Conservation (phyloP, 2,888 invertebrate species). For the Phengaris alcon region DNA sequence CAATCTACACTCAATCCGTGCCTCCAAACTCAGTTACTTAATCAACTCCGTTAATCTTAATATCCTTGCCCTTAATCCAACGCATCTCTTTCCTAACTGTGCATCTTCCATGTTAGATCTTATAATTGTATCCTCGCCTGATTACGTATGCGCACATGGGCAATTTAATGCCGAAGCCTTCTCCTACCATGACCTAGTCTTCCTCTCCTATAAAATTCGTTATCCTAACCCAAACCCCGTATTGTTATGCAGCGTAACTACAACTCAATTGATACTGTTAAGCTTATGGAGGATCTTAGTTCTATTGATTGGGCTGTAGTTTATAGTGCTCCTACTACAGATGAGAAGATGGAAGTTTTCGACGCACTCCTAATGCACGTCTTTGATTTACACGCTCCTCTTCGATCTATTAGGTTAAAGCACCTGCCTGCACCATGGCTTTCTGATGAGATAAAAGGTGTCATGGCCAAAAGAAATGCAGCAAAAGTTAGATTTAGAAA, state of each 20-base stretch:
- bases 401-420: too few species aligned
- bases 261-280: background rate
- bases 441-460: too few species aligned
- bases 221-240: background rate
- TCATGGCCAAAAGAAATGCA: background rate
- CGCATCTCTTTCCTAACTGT: conserved; percentile 17
- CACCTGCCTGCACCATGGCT: too few species aligned
- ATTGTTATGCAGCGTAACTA: conserved; percentile 21
- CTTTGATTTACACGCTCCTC: background rate
- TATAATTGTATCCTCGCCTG: conserved; percentile 21
- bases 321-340: background rate
- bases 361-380: background rate
- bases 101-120: conserved; percentile 17
- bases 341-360: background rate
- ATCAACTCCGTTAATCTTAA: conserved; percentile 11
- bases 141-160: background rate
- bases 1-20: background rate
- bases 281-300: background rate
- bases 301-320: background rate
- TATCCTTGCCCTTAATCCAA: conserved; percentile 20
- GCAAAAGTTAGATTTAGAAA: too few species aligned
- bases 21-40: background rate
- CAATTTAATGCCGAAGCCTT: conserved; percentile 12
- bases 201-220: conserved; percentile 20
- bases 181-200: conserved; percentile 23